Evolutionary conservation across 1,140 invertebrate species (phyloP), one percentile per base, ranked within the genome.

Genomic region (Saccostrea glomerata): DNA sequence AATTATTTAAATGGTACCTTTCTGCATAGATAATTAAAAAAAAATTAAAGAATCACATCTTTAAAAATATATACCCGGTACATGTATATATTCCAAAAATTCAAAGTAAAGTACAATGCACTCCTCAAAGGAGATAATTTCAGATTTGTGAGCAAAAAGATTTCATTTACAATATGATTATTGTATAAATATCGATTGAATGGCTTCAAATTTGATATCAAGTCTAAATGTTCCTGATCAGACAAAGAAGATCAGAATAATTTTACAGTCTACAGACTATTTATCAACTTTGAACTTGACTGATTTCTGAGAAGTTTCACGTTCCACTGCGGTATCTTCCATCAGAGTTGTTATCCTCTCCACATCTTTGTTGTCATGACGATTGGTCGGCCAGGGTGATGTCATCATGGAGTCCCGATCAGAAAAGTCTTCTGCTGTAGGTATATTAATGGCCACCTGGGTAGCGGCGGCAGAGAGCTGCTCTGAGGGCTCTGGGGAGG

Each of bases 391-490:
- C 89, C 89, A 90, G 13, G 89, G 89, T 9, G 90, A 91, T 20
- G 87, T 84, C 17, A 82, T 55, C n/a, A 84, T 83, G 17, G 90
- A 92, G 15, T 92, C 90, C 15, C 90, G 23, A 58, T 92, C 91
- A 54, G 87, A 87, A 56, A 90, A 77, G 25, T 88, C 87, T 82
- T 91, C 91, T 3, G 90, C 92, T 60, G 92, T 92, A 20, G 92
- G 92, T 56, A 92, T 92, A 82, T 89, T 92, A 58, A 92, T 92
- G 56, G 91, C 88, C 2, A 90, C 60, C 63, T 54, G 66, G 17
- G 66, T 77, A 30, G 83, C 58, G 15, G 73, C 40, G 70, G 84
- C 63, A 15, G 30, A 58, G 23, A 36, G 73, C 23, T 56, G 20
- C 13, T 89, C 86, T 25, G 88, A 73, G n/a, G 87, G 73, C 40